These are phyloP conservation scores for Sminthopsis crassicaudata DNA, from an alignment of 2,113 vertebrate genomes.

Conservation along the genomic window DNA sequence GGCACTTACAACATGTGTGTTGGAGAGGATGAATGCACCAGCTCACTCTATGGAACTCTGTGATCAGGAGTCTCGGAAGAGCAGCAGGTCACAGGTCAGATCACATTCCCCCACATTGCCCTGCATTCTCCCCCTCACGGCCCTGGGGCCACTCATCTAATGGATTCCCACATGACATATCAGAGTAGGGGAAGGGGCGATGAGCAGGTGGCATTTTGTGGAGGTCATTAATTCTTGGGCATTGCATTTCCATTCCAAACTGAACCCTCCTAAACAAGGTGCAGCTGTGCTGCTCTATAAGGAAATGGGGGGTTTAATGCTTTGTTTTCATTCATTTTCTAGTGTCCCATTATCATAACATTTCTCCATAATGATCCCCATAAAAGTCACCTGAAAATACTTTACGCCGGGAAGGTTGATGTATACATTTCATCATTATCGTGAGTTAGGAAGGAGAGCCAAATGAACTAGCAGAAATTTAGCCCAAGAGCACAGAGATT, in stretches of 20 bases:
- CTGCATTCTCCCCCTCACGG: not conserved
- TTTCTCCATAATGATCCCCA: constrained; percentile 61
- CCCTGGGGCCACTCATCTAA: not conserved
- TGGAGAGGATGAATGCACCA: not conserved
- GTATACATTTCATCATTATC: constrained; percentile 13
- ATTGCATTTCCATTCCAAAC: constrained; percentile 48
- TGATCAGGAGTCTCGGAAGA: not conserved
- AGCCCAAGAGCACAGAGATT: not conserved
- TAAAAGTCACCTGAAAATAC: constrained; percentile 76
- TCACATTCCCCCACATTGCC: not conserved
- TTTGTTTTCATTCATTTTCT: constrained; percentile 64
- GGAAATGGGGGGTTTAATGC: constrained; percentile 64
- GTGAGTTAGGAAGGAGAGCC: not conserved
- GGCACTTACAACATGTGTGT: not conserved
- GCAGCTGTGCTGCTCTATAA: constrained; percentile 65
- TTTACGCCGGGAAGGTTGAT: constrained; percentile 45
- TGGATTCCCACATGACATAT: not conserved
- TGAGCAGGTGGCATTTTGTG: constrained; percentile 63
- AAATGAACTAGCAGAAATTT: not conserved
- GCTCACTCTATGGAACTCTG: not conserved
- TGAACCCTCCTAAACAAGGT: not conserved
- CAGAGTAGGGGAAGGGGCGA: not conserved
- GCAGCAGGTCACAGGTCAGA: not conserved
- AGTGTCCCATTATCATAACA: constrained; percentile 65
- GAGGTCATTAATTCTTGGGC: constrained; percentile 69